phyloP scores from a whole-genome alignment of 2,113 vertebrate genomes.

The Hippocampus mohnikei region DNA sequence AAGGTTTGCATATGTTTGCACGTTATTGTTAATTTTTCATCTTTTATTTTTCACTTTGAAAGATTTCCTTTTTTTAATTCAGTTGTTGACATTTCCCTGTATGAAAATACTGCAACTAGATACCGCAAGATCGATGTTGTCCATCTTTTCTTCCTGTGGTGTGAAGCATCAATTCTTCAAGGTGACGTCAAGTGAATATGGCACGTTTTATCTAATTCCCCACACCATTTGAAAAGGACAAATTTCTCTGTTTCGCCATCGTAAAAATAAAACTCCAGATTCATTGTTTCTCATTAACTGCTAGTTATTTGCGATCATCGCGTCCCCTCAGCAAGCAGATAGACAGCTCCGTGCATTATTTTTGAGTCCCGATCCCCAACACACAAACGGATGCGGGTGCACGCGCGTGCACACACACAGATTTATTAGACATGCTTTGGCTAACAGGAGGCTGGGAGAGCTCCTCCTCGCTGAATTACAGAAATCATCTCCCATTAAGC shows the following conservation, averaged over 20 bases:
- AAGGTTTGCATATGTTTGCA: no score
- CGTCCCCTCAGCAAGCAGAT: not conserved
- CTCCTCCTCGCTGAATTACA: constrained; percentile 70
- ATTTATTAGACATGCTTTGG: constrained; percentile 67
- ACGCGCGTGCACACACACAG: constrained; percentile 9
- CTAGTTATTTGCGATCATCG: not conserved
- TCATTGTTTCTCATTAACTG: not conserved
- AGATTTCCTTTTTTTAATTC: no score
- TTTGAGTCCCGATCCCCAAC: constrained; percentile 33
- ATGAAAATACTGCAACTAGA: no score
- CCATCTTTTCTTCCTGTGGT: not conserved
- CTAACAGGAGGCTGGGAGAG: constrained; percentile 60
- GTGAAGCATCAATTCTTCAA: not conserved
- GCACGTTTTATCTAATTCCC: no score
- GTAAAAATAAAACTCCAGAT: not conserved
- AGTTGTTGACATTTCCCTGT: no score
- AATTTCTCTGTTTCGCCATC: not conserved
- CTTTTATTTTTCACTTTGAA: no score
- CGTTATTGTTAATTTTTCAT: no score
- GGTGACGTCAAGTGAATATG: not conserved
- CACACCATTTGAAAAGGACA: not conserved
- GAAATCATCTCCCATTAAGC: constrained; percentile 71
- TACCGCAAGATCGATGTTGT: no score
- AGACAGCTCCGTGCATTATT: constrained; percentile 26
- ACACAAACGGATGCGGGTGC: no score